These are phyloP conservation scores for Nephrotoma guestfalica DNA, from an alignment of 2,888 invertebrate species.

Conservation along the genomic window DNA sequence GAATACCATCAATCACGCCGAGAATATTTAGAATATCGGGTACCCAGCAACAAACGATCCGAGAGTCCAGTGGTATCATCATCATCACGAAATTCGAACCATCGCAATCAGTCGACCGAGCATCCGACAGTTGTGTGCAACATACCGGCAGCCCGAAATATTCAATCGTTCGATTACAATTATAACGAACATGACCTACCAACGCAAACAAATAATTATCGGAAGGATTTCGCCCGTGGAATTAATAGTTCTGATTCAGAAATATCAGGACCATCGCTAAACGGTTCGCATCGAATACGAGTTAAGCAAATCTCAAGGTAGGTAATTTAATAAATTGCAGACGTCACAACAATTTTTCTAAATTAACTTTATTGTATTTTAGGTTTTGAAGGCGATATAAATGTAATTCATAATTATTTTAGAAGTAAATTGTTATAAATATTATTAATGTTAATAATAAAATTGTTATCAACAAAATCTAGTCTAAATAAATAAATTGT, in stretches of 20 bases:
- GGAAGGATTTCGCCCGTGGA: conserved; percentile 60
- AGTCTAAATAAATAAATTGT: background rate
- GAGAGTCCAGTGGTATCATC: background rate
- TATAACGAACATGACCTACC: background rate
- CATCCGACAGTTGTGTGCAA: conserved; percentile 9
- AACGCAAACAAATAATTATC: conserved; percentile 43
- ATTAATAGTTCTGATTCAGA: conserved; percentile 40
- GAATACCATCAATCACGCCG: conserved; percentile 11
- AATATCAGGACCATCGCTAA: conserved; percentile 23
- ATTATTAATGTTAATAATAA: background rate
- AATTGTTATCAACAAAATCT: background rate
- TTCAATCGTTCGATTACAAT: background rate
- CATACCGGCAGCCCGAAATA: conserved; percentile 7
- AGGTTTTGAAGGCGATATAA: background rate
- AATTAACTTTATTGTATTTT: background rate
- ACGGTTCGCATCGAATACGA: background rate
- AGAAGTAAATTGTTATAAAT: background rate
- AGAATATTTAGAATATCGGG: conserved; percentile 13
- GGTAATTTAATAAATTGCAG: background rate
- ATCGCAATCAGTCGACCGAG: conserved; percentile 1
- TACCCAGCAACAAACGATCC: background rate
- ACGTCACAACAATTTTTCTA: background rate
- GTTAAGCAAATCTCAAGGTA: conserved; percentile 1
- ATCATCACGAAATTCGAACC: background rate
- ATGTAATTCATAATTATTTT: background rate